phyloP scores from a whole-genome alignment of 2,888 invertebrate genomes.

The Oscheius sp. region DNA sequence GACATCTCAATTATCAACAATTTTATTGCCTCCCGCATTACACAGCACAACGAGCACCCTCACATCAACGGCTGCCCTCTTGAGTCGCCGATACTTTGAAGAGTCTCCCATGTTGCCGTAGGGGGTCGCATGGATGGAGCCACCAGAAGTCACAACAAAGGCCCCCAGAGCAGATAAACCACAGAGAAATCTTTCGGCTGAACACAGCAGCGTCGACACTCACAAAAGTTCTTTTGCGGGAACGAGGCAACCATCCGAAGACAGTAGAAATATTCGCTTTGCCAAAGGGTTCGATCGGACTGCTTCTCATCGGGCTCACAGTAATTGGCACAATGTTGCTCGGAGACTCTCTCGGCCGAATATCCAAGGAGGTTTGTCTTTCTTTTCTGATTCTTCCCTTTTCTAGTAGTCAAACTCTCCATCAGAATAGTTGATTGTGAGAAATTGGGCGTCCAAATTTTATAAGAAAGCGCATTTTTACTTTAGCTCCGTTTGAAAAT shows the following conservation, averaged over 20 bases:
- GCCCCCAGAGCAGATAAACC: neutral
- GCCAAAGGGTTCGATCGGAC: neutral
- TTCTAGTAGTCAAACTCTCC: too few species aligned
- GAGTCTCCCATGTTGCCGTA: constrained; percentile 3
- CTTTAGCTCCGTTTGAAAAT: too few species aligned
- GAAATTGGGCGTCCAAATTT: too few species aligned
- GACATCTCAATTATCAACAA: constrained; percentile 21
- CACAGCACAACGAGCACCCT: constrained; percentile 17
- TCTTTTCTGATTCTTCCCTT: neutral
- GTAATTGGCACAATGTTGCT: constrained; percentile 38
- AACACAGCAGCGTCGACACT: constrained; percentile 29
- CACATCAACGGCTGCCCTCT: constrained; percentile 26
- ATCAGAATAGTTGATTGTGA: too few species aligned
- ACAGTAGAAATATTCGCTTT: constrained; percentile 54
- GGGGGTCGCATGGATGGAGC: constrained; percentile 24
- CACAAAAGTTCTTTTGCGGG: constrained; percentile 37
- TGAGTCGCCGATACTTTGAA: constrained; percentile 5
- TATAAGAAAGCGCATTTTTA: too few species aligned
- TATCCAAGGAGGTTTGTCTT: constrained; percentile 23
- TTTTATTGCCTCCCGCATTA: constrained; percentile 30
- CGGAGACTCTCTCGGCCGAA: constrained; percentile 41
- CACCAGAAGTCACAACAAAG: neutral
- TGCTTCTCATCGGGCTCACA: neutral
- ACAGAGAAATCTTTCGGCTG: constrained; percentile 32
- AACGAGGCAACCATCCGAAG: constrained; percentile 51